Conservation (phyloP, 2,797 vertebrate genomes). For the Apodemus agrarius region DNA sequence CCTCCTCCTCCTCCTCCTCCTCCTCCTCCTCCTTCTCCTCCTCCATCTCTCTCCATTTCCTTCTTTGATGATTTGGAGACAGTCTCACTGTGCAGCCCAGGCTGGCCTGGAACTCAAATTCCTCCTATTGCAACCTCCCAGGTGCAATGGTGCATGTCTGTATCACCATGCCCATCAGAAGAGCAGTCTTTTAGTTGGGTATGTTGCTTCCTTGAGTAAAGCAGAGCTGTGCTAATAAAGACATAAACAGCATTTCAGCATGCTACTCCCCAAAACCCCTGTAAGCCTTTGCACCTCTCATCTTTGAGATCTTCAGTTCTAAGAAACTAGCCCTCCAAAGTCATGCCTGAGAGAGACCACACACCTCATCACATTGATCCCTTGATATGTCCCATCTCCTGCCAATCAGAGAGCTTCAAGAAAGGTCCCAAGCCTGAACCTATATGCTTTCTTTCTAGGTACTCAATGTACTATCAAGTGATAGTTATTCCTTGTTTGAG, state of each 20-base stretch:
- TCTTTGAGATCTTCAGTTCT: neutral
- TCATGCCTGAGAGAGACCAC: neutral
- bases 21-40: accelerated
- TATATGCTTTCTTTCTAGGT: constrained; percentile 83
- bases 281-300: neutral
- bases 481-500: constrained; percentile 91
- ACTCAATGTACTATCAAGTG: constrained; percentile 90
- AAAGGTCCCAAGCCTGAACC: neutral
- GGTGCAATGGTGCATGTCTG: no score
- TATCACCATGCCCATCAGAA: neutral
- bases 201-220: neutral
- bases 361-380: neutral
- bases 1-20: accelerated
- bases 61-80: neutral
- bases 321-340: neutral
- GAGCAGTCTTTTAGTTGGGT: neutral
- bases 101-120: neutral
- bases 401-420: neutral
- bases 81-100: neutral
- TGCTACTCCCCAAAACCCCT: accelerated
- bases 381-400: accelerated
- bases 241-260: neutral
- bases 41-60: neutral
- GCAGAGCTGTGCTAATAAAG: neutral
- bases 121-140: neutral